Conservation (phyloP, 2,113 vertebrate genomes). For the Myiagra hebetior region DNA sequence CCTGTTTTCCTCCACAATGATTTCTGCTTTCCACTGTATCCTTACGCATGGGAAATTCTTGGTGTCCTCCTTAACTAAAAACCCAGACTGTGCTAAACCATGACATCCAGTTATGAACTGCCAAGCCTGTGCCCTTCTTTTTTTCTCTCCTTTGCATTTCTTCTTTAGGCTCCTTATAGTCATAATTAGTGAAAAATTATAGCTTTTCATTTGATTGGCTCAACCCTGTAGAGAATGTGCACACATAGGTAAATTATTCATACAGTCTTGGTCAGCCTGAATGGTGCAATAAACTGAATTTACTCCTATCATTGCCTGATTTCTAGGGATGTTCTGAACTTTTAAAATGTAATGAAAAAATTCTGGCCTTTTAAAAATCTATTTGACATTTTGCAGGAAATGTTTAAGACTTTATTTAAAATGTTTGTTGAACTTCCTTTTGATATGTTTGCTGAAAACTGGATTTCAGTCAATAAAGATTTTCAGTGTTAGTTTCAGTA, state of each 20-base stretch:
- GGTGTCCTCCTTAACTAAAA: too few relatives aligned
- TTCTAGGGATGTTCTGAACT: not conserved
- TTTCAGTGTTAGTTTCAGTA: not conserved
- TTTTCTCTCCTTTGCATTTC: not conserved
- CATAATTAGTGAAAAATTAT: not conserved
- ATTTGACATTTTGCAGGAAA: slow-evolving; percentile 3
- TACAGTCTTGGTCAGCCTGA: not conserved
- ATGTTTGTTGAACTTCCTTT: not conserved
- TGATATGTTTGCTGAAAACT: slow-evolving; percentile 1
- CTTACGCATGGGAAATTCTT: not conserved
- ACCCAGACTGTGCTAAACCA: too few relatives aligned
- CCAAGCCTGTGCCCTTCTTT: not conserved
- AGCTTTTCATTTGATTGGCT: not conserved
- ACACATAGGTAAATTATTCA: not conserved
- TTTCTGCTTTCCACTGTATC: not conserved
- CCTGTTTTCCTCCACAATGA: not conserved
- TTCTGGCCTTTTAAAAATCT: slow-evolving; percentile 4
- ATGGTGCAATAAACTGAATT: not conserved
- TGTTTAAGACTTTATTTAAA: slow-evolving; percentile 19
- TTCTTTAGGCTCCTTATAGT: not conserved
- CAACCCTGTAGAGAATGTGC: not conserved
- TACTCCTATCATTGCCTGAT: not conserved
- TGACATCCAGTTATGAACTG: not conserved
- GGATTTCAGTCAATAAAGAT: not conserved
- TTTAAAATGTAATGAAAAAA: not conserved